phyloP scores from a whole-genome alignment of 2,797 vertebrate genomes.

The Nothura maculosa region DNA sequence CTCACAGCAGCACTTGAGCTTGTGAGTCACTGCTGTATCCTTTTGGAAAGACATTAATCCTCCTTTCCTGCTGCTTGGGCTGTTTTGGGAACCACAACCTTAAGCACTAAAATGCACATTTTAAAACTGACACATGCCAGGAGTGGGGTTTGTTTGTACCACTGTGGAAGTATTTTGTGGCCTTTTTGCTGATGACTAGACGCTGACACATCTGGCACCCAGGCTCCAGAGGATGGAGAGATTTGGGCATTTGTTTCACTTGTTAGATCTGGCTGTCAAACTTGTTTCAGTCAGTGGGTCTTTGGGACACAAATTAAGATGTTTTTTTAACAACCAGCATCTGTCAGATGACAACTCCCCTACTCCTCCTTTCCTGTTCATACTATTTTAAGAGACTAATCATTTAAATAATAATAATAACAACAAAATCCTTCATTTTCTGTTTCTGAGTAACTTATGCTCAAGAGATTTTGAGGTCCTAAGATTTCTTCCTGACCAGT shows the following conservation, averaged over 20 bases:
- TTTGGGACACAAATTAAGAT: slow-evolving; percentile 21
- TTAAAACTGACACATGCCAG: slow-evolving; percentile 38
- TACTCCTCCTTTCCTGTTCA: slow-evolving; percentile 49
- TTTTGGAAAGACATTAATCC: slow-evolving; percentile 67
- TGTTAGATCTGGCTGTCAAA: slow-evolving; percentile 41
- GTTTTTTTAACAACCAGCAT: slow-evolving; percentile 44
- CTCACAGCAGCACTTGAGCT: slow-evolving; percentile 48
- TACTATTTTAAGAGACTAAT: slow-evolving; percentile 32
- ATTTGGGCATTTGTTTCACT: slow-evolving; percentile 2
- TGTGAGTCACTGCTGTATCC: slow-evolving; percentile 64
- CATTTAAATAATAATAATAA: neutral
- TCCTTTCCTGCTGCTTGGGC: slow-evolving; percentile 64
- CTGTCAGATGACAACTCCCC: slow-evolving; percentile 18
- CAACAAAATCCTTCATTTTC: neutral
- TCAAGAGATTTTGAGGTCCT: neutral
- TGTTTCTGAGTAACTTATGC: slow-evolving; percentile 57
- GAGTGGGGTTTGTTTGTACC: slow-evolving; percentile 13
- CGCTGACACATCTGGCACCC: slow-evolving; percentile 61
- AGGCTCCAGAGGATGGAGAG: slow-evolving; percentile 25
- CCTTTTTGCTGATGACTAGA: slow-evolving; percentile 35
- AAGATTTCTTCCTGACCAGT: slow-evolving; percentile 28
- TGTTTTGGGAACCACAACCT: slow-evolving; percentile 43
- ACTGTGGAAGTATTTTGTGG: slow-evolving; percentile 15
- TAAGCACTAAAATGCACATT: slow-evolving; percentile 42
- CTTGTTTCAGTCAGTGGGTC: slow-evolving; percentile 22